These are phyloP conservation scores for Coregonus suidteri DNA, from an alignment of 2,797 vertebrate species.

Conservation along the genomic window DNA sequence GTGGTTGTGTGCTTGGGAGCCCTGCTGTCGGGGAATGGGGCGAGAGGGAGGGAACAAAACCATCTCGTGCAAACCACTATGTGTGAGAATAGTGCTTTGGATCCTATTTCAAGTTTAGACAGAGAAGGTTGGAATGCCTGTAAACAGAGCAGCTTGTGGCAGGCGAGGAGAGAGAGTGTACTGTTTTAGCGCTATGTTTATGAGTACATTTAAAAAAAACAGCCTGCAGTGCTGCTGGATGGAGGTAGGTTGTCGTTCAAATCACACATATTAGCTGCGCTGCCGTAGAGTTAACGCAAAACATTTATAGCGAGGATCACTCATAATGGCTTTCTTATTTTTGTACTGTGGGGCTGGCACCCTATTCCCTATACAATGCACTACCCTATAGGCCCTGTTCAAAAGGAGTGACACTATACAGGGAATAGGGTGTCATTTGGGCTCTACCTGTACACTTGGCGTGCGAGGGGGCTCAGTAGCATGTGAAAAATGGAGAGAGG, in stretches of 20 bases:
- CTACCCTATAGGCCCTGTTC: not conserved
- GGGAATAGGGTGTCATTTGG: too few relatives aligned
- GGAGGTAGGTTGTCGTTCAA: slow-evolving; percentile 43
- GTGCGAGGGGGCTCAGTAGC: slow-evolving; percentile 60
- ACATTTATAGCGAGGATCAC: slow-evolving; percentile 70
- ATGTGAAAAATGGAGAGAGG: slow-evolving; percentile 71
- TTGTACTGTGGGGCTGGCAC: slow-evolving; percentile 1
- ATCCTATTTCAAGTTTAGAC: slow-evolving; percentile 83
- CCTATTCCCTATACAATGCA: not conserved
- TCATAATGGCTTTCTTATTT: slow-evolving; percentile 7
- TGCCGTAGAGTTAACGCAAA: slow-evolving; percentile 67
- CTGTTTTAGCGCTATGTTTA: slow-evolving; percentile 69
- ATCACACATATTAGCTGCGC: slow-evolving; percentile 66
- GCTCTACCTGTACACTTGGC: too few relatives aligned
- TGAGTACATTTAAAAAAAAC: slow-evolving; percentile 66
- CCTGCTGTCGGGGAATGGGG: slow-evolving; percentile 11
- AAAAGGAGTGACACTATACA: too few relatives aligned
- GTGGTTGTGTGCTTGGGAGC: slow-evolving; percentile 31
- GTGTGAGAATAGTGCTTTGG: slow-evolving; percentile 80
- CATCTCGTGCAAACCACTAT: slow-evolving; percentile 80
- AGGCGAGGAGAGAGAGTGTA: slow-evolving; percentile 40
- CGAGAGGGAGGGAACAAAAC: slow-evolving; percentile 42
- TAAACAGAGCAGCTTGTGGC: slow-evolving; percentile 70
- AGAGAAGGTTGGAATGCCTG: slow-evolving; percentile 75
- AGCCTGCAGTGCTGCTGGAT: slow-evolving; percentile 69